Evolutionary conservation across 2,888 invertebrate species (phyloP), one percentile per base, ranked within the genome.

Genomic region (Strigamia crassipes): DNA sequence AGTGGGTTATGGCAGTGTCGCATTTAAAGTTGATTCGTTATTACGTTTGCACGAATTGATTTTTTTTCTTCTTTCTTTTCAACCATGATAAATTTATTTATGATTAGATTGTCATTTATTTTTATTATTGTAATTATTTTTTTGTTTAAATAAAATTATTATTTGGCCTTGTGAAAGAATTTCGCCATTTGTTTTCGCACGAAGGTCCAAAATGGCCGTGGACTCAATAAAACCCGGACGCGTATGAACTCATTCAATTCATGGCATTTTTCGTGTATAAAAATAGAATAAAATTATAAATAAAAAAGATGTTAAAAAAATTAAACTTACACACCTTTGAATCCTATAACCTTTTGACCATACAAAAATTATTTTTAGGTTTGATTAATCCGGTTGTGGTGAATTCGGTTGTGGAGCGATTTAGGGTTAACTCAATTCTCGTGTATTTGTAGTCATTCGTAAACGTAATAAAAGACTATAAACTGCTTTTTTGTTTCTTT

Each of bases 201-300:
- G 21, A 61, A 61, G 27, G 31, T 12, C 56, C 23, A 73, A 73
- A 73, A 73, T 73, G 73, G 31, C 73, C 73, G 31, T 73, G 73
- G 73, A 23, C 73, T 73, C 73, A 31, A 73, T 73, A 73, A 31
- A 31, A 73, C 31, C 73, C 73, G 73, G 73, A 73, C 73, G 12
- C 27, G 31, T 56, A 73, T 73, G 73, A 73, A 23, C 27, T 73
- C 73, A 73, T 73, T 73, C 31, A 73, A 31, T 73, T 73, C 31
- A 73, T 15, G 12, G 73, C 31, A 31, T 4, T 73, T 73, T 46
- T 56, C 18, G 15, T 18, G n/a, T 18, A 18, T 18, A 38, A 38
- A 38, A 38, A 56, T 56, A 18, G 56, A 56, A 56, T n/a, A 56
- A 18, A 56, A 56, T 56, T 18, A 18, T 9, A 18, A 56, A 18